Evolutionary conservation across 2,797 vertebrate genomes (phyloP).

Genomic region (Rhinoraja longicauda): DNA sequence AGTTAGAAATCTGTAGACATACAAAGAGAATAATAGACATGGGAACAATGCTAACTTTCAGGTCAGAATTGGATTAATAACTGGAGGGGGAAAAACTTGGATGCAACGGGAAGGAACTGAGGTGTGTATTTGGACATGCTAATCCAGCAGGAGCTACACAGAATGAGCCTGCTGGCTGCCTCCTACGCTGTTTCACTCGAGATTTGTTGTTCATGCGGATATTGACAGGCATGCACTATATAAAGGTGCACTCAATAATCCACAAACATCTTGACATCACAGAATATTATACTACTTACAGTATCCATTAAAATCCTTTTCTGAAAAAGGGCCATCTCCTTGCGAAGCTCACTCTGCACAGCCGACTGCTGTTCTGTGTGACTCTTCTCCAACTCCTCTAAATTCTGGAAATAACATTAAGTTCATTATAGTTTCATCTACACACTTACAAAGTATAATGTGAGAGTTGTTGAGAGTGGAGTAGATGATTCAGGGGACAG

Average conservation of each 20-base stretch:
- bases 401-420: slow-evolving; percentile 26
- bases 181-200: background rate
- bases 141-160: background rate
- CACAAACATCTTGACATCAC: background rate
- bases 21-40: background rate
- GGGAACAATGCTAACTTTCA: background rate
- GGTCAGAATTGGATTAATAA: background rate
- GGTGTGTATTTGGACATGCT: background rate
- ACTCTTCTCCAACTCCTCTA: slow-evolving; percentile 40
- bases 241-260: background rate
- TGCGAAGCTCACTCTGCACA: slow-evolving; percentile 41
- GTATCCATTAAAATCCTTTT: slow-evolving; percentile 42
- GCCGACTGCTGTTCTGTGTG: slow-evolving; percentile 37
- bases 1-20: background rate
- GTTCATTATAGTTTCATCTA: background rate
- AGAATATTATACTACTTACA: slow-evolving; percentile 28
- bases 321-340: slow-evolving; percentile 43
- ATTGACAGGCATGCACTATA: no score
- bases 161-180: no score
- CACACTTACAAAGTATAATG: background rate
- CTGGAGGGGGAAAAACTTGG: no score
- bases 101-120: background rate
- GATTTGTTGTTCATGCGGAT: background rate
- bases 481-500: no score
- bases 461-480: background rate